phyloP scores from a whole-genome alignment of 2,797 vertebrate species.

The Catharus ustulatus region DNA sequence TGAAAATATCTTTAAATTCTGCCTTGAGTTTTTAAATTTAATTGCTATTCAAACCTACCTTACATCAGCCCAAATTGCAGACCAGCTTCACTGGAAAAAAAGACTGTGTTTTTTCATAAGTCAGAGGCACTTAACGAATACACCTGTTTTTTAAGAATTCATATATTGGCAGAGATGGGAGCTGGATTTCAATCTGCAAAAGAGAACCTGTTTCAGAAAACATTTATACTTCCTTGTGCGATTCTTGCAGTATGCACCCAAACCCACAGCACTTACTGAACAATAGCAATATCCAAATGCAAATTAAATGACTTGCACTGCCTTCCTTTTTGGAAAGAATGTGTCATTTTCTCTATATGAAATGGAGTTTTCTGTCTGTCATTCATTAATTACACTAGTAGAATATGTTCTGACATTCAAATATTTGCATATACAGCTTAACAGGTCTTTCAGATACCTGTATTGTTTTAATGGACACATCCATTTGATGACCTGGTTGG shows the following conservation, averaged over 20 bases:
- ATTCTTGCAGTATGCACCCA: background rate
- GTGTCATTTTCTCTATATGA: background rate
- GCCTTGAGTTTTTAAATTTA: background rate
- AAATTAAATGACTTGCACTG: background rate
- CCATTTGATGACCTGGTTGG: background rate
- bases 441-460: background rate
- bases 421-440: background rate
- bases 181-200: background rate
- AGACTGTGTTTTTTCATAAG: background rate
- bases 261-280: background rate
- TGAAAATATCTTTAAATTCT: background rate
- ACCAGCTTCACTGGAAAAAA: background rate
- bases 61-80: background rate
- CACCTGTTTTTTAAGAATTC: background rate
- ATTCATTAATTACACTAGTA: background rate
- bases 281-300: background rate
- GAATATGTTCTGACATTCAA: background rate
- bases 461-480: background rate
- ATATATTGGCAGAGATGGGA: background rate
- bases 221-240: background rate
- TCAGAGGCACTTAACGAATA: background rate
- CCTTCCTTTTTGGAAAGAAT: background rate
- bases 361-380: background rate
- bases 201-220: background rate
- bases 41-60: background rate